A percentile compares a stretch with the other conserved stretches of the same genome.
phyloP scores from a whole-genome alignment of 1,140 invertebrate genomes.

The Homarus americanus region DNA sequence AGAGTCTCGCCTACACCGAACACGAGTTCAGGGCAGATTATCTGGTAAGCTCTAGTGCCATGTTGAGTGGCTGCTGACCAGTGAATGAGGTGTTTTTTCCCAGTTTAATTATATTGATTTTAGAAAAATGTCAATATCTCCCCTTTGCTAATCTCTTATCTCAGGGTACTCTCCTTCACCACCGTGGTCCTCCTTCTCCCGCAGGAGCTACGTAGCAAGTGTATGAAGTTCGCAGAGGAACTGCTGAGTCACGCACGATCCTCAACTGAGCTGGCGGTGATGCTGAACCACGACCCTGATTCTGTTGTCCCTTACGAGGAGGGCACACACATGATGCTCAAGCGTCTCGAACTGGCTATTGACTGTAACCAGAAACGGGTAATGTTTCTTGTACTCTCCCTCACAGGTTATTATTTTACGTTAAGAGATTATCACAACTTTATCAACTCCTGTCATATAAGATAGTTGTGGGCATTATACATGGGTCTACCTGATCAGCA shows the following conservation, averaged over 20 bases:
- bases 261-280: constrained; percentile 93
- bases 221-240: constrained; percentile 94
- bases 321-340: constrained; percentile 87
- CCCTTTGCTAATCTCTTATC: too few relatives aligned
- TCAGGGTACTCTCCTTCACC: neutral
- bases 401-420: too few relatives aligned
- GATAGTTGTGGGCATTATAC: too few relatives aligned
- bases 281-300: constrained; percentile 91
- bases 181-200: too few relatives aligned
- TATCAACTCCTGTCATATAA: too few relatives aligned
- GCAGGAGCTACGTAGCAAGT: constrained; percentile 86
- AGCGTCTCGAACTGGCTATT: constrained; percentile 91
- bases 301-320: constrained; percentile 82
- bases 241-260: constrained; percentile 92
- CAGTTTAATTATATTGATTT: too few relatives aligned
- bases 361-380: constrained; percentile 92
- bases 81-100: too few relatives aligned
- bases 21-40: constrained; percentile 90
- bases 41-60: constrained; percentile 77
- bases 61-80: too few relatives aligned
- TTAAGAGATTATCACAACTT: too few relatives aligned
- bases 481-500: too few relatives aligned
- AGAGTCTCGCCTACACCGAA: constrained; percentile 87
- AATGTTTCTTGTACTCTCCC: neutral
- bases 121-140: too few relatives aligned